A percentile compares a stretch with the other conserved stretches of the same genome.
phyloP scores from a whole-genome alignment of 2,888 invertebrate species.

The Drosophila multiciliata region DNA sequence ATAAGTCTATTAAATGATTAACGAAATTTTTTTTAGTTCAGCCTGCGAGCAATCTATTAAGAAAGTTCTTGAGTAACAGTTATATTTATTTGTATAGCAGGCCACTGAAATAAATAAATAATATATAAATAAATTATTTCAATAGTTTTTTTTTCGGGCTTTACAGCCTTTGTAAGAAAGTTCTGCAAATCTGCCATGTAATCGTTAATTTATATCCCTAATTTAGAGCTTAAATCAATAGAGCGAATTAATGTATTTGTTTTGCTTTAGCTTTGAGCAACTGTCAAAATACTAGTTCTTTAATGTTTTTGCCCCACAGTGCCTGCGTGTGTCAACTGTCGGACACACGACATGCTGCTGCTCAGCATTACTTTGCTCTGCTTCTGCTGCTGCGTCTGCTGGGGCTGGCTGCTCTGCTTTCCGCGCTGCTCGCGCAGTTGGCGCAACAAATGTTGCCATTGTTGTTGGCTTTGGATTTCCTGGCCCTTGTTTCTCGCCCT shows the following conservation, averaged over 20 bases:
- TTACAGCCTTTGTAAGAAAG: not conserved
- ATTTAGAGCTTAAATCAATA: not conserved
- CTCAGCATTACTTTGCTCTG: conserved; percentile 60
- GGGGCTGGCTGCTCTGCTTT: conserved; percentile 2
- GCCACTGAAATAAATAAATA: not conserved
- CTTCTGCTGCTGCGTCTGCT: conserved; percentile 15
- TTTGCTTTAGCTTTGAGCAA: not conserved
- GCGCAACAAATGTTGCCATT: conserved; percentile 80
- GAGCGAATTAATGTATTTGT: not conserved
- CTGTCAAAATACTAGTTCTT: not conserved
- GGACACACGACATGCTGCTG: conserved; percentile 8
- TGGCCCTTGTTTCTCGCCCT: conserved; percentile 39
- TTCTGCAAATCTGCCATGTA: not conserved
- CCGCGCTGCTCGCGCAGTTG: conserved; percentile 25
- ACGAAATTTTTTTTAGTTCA: not conserved
- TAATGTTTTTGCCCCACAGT: not conserved
- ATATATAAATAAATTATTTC: too few species aligned
- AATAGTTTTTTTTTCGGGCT: not conserved
- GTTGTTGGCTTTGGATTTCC: conserved; percentile 35
- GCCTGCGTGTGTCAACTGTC: not conserved
- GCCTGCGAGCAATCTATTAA: not conserved
- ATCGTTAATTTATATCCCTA: too few species aligned
- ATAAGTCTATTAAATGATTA: not conserved
- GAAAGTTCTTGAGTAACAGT: not conserved
- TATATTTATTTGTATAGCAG: not conserved